Base-by-base conservation (phyloP, 2,113 vertebrate species). In the Chauna torquata region DNA sequence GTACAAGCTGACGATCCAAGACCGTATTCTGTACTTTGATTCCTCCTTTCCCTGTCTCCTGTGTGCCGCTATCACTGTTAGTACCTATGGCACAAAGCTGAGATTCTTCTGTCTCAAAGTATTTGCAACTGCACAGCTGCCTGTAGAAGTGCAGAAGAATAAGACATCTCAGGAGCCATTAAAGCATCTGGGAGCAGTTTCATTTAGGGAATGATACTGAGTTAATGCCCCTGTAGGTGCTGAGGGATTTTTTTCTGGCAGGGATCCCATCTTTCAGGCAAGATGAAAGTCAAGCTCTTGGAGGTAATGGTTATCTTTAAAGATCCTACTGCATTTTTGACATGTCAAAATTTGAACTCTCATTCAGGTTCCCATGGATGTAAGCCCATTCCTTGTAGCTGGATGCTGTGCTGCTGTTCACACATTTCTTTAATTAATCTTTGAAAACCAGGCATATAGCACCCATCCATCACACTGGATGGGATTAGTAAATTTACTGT, bases 11-110 rank as follows among this genome's bases (percentile, higher is more conserved):
- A 78, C 3, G 86, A 97, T 89, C 85, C 91, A 96, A 91, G 70
- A 96, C 87, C 5, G 5, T 8, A 19, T 32, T 64, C 34, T 88
- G 96, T 18, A 97, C 96, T 97, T 97, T 96, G 96, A 82, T 75
- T 88, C 42, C 32, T 59, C 40, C 16, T 1, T 5, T 61, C 19
- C 30, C 65, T n/a, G 7, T 42, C 55, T 62, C 36, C n/a, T 0
- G 1, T 24, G 15, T 27, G 11, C 50, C 55, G 11, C 54, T 58
- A 16, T 38, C 38, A 34, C 87, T 52, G 34, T 47, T 71, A 71
- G 50, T 40, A 30, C 59, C 45, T 30, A 45, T 11, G 19, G 57
- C 47, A 62, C 45, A 78, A n/a, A 49, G 24, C 57, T 61, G 25
- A 69, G 28, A 61, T 69, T 64, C 27, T 42, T 61, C 28, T 69